Evolutionary conservation across 2,113 vertebrate genomes (phyloP).

Genomic region (Tupaia tana): DNA sequence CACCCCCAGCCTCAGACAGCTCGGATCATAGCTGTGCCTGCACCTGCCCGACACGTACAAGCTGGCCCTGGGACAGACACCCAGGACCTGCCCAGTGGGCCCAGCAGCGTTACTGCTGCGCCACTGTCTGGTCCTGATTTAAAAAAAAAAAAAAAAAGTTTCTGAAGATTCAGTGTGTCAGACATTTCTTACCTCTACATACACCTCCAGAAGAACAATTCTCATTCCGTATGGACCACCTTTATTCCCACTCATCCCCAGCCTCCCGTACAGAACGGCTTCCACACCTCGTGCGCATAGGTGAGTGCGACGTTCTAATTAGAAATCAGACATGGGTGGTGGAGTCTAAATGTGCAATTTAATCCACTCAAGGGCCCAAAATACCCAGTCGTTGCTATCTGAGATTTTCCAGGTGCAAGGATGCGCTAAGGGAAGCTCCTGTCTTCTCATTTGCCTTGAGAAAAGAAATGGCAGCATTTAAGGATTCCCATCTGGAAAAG

Average conservation of each 20-base stretch:
- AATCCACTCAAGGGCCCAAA: slow-evolving; percentile 46
- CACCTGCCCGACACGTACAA: too few species aligned
- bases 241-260: background rate
- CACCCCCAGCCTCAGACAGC: too few species aligned
- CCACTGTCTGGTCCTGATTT: too few species aligned
- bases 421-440: slow-evolving; percentile 14
- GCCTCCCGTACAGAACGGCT: background rate
- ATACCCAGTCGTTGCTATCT: background rate
- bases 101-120: too few species aligned
- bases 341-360: slow-evolving; percentile 53
- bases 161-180: slow-evolving; percentile 17
- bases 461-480: slow-evolving; percentile 46
- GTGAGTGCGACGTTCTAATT: slow-evolving; percentile 54
- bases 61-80: too few species aligned
- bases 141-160: background rate
- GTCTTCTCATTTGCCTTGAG: background rate
- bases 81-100: too few species aligned
- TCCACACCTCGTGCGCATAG: background rate
- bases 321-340: slow-evolving; percentile 41
- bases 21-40: too few species aligned
- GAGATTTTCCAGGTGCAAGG: slow-evolving; percentile 62
- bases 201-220: background rate
- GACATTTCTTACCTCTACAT: slow-evolving; percentile 37
- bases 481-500: slow-evolving; percentile 16
- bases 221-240: background rate